Conservation (phyloP, 53 echinoderm and acorn worm genomes). For the Apostichopus leukothele region DNA sequence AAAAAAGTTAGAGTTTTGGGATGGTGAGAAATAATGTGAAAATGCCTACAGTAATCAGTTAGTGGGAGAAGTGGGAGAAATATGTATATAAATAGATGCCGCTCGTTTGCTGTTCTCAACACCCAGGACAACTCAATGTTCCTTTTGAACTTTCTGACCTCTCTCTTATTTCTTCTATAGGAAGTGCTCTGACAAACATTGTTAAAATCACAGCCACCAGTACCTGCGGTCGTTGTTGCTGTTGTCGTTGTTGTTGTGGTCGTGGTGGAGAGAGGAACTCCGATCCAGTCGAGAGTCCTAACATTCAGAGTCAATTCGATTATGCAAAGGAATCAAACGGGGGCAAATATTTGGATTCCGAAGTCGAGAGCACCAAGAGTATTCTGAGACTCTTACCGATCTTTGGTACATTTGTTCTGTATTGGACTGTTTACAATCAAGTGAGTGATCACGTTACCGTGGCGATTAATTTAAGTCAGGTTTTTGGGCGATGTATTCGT, state of each 20-base stretch:
- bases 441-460: conserved; percentile 43
- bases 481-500: too few relatives aligned
- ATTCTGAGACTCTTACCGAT: conserved; percentile 82
- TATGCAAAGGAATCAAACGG: conserved; percentile 76
- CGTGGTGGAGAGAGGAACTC: not conserved
- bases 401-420: conserved; percentile 75
- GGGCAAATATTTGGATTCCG: conserved; percentile 64
- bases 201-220: conserved; percentile 53
- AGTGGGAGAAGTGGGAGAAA: too few relatives aligned
- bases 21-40: too few relatives aligned
- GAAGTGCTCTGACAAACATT: conserved; percentile 81
- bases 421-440: conserved; percentile 94
- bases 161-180: conserved; percentile 49
- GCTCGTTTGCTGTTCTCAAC: too few relatives aligned
- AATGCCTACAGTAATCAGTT: too few relatives aligned
- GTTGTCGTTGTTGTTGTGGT: too few relatives aligned
- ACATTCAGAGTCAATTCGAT: conserved; percentile 72
- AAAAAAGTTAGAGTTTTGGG: too few relatives aligned
- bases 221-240: conserved; percentile 46
- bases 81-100: too few relatives aligned
- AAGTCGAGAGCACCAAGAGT: conserved; percentile 82
- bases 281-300: not conserved
- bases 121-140: too few relatives aligned
- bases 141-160: too few relatives aligned
- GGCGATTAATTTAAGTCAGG: too few relatives aligned